Conservation (phyloP, 2,113 vertebrate species). For the Dromiciops gliroides region DNA sequence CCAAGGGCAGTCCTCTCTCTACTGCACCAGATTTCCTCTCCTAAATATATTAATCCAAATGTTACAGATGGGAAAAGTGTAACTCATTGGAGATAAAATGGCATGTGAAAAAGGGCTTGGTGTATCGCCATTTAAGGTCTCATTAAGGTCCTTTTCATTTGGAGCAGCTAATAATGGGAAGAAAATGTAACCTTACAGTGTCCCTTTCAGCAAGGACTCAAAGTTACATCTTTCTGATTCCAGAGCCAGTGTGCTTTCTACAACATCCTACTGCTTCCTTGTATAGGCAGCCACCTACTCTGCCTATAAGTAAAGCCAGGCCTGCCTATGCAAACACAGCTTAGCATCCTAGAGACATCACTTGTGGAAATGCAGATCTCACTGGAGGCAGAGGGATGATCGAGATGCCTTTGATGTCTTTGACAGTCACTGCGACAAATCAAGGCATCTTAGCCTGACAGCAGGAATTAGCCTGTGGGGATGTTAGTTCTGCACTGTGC, state of each 20-base stretch:
- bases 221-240: neutral
- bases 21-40: neutral
- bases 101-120: neutral
- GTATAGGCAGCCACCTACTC: neutral
- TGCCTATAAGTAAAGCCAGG: neutral
- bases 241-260: neutral
- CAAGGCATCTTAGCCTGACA: conserved; percentile 66
- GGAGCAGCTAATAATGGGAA: neutral
- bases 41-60: neutral
- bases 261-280: neutral
- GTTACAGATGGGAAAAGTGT: neutral
- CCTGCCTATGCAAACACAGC: neutral
- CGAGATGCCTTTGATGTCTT: conserved; percentile 28
- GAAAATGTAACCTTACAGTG: neutral
- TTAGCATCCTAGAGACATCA: neutral
- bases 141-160: neutral
- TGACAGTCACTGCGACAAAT: conserved; percentile 59
- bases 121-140: neutral
- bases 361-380: neutral
- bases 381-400: conserved; percentile 20
- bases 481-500: conserved; percentile 66
- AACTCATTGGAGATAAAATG: neutral
- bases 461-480: conserved; percentile 63
- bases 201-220: neutral
- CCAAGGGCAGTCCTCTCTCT: neutral